Percentiles rank a stretch among this genome's conserved stretches.
Conservation (phyloP, 2,797 vertebrate species). For the Chelon labrosus region DNA sequence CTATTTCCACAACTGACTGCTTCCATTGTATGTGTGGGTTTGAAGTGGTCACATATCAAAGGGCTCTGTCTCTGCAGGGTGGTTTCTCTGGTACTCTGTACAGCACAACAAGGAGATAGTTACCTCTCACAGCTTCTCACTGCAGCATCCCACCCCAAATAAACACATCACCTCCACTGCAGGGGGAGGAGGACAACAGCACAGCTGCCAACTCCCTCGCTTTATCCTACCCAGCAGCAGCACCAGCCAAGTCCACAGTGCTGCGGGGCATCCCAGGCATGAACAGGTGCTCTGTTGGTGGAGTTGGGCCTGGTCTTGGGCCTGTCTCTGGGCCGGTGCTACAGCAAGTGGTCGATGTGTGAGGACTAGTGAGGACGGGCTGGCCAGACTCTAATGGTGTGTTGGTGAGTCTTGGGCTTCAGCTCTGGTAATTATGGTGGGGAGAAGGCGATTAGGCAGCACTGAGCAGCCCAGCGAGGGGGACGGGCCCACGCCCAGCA, state of each 20-base stretch:
- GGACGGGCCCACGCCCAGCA: constrained; percentile 92
- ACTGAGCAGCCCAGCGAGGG: constrained; percentile 91
- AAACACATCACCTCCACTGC: constrained; percentile 83
- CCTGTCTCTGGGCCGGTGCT: constrained; percentile 61
- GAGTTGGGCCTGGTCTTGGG: constrained; percentile 61
- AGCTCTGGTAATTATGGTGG: constrained; percentile 91
- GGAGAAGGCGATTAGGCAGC: constrained; percentile 93
- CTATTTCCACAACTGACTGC: constrained; percentile 77
- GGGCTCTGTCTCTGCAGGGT: constrained; percentile 78
- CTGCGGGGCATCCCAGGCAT: constrained; percentile 73
- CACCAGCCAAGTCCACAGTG: constrained; percentile 75
- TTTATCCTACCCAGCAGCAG: constrained; percentile 58
- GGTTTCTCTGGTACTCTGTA: constrained; percentile 73
- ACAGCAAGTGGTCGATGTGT: constrained; percentile 53
- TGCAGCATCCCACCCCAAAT: constrained; percentile 78
- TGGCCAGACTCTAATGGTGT: constrained; percentile 77
- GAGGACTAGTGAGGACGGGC: constrained; percentile 69
- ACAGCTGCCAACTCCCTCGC: constrained; percentile 71
- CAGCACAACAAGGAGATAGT: constrained; percentile 79
- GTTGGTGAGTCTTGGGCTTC: constrained; percentile 80
- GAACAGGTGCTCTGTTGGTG: constrained; percentile 75
- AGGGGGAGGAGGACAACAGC: constrained; percentile 68
- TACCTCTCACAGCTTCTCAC: constrained; percentile 74
- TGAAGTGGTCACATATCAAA: constrained; percentile 84
- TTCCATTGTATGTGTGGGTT: constrained; percentile 74